Percentiles rank a stretch among this genome's conserved stretches.
Conservation (phyloP, 2,113 vertebrate genomes). For the Clarias batrachus region DNA sequence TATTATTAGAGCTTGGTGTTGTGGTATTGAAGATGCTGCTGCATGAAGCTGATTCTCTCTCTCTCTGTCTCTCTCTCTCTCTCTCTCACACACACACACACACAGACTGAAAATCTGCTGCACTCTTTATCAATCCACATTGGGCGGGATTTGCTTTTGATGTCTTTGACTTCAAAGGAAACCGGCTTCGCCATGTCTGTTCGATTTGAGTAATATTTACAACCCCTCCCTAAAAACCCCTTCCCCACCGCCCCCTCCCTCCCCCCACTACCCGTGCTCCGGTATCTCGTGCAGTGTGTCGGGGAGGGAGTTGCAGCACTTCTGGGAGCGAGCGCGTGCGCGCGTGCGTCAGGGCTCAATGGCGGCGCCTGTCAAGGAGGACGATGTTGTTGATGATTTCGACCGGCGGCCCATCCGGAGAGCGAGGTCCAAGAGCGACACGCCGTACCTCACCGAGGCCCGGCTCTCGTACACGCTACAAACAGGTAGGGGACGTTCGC, state of each 20-base stretch:
- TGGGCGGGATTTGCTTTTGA: constrained; percentile 9
- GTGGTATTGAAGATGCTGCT: not conserved
- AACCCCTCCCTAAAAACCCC: not conserved
- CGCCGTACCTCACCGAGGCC: constrained; percentile 94
- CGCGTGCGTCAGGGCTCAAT: constrained; percentile 60
- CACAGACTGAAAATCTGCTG: not conserved
- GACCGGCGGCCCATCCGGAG: constrained; percentile 94
- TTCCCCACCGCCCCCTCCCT: too few species aligned
- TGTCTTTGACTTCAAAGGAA: not conserved
- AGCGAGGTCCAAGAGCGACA: constrained; percentile 97
- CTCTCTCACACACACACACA: too few species aligned
- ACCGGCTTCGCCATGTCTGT: not conserved
- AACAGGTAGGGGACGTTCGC: constrained; percentile 80
- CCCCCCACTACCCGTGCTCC: not conserved
- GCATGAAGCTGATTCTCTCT: not conserved
- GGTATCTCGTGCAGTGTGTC: not conserved
- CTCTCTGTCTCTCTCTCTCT: too few species aligned
- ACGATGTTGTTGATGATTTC: constrained; percentile 71
- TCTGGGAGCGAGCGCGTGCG: not conserved
- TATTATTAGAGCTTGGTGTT: not conserved
- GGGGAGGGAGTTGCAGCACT: constrained; percentile 22
- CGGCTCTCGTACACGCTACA: constrained; percentile 91
- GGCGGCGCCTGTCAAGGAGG: constrained; percentile 89
- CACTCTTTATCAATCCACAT: not conserved
- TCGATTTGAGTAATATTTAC: not conserved